Evolutionary conservation across 1,140 invertebrate species (phyloP).

Genomic region (Phymorhynchus buccinoides): DNA sequence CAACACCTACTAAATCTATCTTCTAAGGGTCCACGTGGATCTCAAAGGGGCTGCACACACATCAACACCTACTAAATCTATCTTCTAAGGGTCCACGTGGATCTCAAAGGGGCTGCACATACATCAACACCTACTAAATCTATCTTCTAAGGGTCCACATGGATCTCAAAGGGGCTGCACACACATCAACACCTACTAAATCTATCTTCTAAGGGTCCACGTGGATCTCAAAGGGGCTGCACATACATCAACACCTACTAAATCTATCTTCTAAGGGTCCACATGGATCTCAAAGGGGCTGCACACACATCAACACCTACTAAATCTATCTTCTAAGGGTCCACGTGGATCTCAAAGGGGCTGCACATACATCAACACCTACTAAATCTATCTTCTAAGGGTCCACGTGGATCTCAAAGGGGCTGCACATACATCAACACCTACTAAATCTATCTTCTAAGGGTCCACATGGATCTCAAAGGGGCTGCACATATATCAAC

Average conservation of each 20-base stretch:
- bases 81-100: slow-evolving; percentile 86
- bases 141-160: slow-evolving; percentile 84
- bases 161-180: slow-evolving; percentile 92
- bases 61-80: neutral
- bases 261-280: neutral
- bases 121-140: neutral
- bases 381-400: neutral
- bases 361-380: slow-evolving; percentile 74
- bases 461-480: slow-evolving; percentile 79
- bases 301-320: slow-evolving; percentile 56
- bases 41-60: slow-evolving; percentile 88
- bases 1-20: neutral
- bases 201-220: slow-evolving; percentile 83
- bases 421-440: slow-evolving; percentile 77
- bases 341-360: slow-evolving; percentile 83
- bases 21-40: slow-evolving; percentile 89
- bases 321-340: neutral
- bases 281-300: slow-evolving; percentile 85
- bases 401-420: slow-evolving; percentile 81
- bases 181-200: neutral
- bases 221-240: slow-evolving; percentile 93
- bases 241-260: slow-evolving; percentile 51
- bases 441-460: neutral
- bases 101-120: slow-evolving; percentile 90
- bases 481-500: slow-evolving; percentile 78